Base-by-base conservation (phyloP, 2,797 vertebrate species). In the Babyrousa celebensis region DNA sequence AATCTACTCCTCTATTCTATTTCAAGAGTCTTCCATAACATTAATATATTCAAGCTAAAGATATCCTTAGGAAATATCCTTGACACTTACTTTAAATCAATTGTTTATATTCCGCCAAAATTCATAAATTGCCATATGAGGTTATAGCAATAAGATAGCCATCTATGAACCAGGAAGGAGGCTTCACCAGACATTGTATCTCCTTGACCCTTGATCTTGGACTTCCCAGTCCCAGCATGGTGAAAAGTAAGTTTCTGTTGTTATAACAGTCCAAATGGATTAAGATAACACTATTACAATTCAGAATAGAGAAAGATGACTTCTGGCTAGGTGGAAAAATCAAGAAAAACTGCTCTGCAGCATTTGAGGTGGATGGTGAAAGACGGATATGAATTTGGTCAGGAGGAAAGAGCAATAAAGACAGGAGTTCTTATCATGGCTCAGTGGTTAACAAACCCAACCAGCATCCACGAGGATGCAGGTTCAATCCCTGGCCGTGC, bases 161-260 rank as follows among this genome's bases (percentile, higher is more conserved):
- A 82, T 83, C 43, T 15, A 67, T 12, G 3, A 94, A 67, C 21
- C 20, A 25, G 48, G 32, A 65, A 65, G 27, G 32, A 65, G 40
- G 72, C 18, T 27, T 83, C 85, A 89, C 17, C 60, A 89, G 77
- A 74, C 25, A 74, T 2, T 83, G 29, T 54, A 91, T 52, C 68
- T 72, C 36, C n/a, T 36, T 25, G 1, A 91, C 15, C 54, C 68
- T 62, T 83, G 68, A 63, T 29, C 56, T 72, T 29, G 56, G 56
- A 83, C 56, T 83, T 91, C 67, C 48, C 40, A 62, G 54, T 54
- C 89, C 54, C 15, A 52, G 29, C 58, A 62, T 29, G 71, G 15
- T 90, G 40, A 82, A 16, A 80, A 72, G 29, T 60, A 91, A 91
- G 27, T 63, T 72, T 91, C 56, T 91, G 58, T 82, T 82, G 40